Base-by-base conservation (phyloP, 2,797 vertebrate genomes). In the Chiroxiphia lanceolata region DNA sequence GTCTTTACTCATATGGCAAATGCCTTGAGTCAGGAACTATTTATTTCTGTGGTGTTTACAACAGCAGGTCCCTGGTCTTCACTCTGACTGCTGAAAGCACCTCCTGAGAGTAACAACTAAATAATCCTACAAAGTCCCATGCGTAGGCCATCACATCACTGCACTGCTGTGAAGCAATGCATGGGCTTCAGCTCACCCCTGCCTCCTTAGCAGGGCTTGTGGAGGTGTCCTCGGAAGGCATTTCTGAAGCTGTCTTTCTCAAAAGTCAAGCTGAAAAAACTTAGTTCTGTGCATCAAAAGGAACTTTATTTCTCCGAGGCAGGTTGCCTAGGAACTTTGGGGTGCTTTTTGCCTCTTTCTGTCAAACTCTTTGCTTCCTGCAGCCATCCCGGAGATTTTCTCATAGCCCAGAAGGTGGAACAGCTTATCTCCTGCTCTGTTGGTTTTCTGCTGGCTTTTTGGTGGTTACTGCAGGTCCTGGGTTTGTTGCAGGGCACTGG, bases 1-100 rank as follows among this genome's bases (percentile, higher is more conserved):
- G 71, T 71, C 92, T 76, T 50, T 75, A 90, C 61, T 91, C 63
- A 47, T 65, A 84, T 9, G 19, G 70, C 77, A 95, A 94, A 88
- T 68, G 74, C 54, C 59, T 70, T 47, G 56, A 81, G 87, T 50
- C 7, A 9, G 70, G 48, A 71, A 57, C 18, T 69, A 17, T 72
- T 89, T 88, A 51, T 92, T 85, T 81, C 51, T 87, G 26, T 44
- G 75, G 8, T 53, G 63, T 54, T 86, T 67, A 53, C 63, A 65
- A 20, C 33, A 61, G 38, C 29, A 22, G 42, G 57, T 45, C 40
- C n/a, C 56, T 47, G 72, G 13, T 65, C 54, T 71, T 87, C 75
- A 25, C 61, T 80, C 29, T 47, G 22, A 10, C 57, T 47, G 51
- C 89, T 81, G 78, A 38, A 59, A 87, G 47, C 40, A 23, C 54